These are phyloP conservation scores for Candoia aspera DNA, from an alignment of 2,113 vertebrate genomes.

Conservation along the genomic window DNA sequence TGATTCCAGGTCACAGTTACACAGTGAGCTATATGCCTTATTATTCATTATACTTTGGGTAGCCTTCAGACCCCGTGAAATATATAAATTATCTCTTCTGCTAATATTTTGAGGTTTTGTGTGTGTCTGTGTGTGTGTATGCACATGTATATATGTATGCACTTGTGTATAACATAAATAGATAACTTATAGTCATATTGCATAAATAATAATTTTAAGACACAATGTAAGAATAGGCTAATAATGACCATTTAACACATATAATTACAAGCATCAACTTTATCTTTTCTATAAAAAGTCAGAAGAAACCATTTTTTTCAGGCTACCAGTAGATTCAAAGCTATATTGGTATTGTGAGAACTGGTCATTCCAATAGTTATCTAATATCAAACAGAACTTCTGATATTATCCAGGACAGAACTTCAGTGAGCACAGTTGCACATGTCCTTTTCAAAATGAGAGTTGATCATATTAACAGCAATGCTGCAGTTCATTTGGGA, in stretches of 20 bases:
- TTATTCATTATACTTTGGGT: not conserved
- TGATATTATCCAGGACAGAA: slow-evolving; percentile 17
- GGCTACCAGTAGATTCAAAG: not conserved
- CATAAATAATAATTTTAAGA: not conserved
- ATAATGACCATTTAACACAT: not conserved
- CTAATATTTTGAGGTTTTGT: not conserved
- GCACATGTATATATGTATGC: not conserved
- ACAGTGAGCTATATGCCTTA: not conserved
- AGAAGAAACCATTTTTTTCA: not conserved
- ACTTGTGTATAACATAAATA: not conserved
- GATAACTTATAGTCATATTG: not conserved
- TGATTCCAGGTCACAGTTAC: not conserved
- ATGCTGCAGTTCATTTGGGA: not conserved
- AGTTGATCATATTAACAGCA: slow-evolving; percentile 21
- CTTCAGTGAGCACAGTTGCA: not conserved
- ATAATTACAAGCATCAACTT: not conserved
- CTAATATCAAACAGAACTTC: slow-evolving; percentile 24
- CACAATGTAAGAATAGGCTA: not conserved
- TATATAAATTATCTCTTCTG: not conserved
- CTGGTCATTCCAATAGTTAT: slow-evolving; percentile 12
- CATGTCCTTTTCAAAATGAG: slow-evolving; percentile 26
- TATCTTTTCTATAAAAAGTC: not conserved
- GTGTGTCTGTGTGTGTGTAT: not conserved
- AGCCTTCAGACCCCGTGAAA: not conserved
- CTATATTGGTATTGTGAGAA: not conserved